Conservation (phyloP, 2,797 vertebrate species). For the Hipposideros larvatus region DNA sequence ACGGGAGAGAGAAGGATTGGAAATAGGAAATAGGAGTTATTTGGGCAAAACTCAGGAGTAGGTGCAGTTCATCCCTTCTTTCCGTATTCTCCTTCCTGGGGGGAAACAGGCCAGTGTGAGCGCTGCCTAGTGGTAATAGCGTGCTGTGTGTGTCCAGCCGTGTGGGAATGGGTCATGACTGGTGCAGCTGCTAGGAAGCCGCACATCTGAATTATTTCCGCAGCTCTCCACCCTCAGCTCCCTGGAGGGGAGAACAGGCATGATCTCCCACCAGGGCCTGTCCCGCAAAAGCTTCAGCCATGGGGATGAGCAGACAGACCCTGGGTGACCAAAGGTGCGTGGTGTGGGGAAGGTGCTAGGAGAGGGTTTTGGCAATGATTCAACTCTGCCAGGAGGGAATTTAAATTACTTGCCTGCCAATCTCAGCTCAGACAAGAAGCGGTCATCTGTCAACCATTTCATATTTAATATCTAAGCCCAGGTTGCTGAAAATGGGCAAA, state of each 20-base stretch:
- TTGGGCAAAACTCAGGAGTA: neutral
- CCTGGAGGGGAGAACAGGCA: neutral
- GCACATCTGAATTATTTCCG: neutral
- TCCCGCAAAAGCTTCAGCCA: neutral
- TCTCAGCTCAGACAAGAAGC: neutral
- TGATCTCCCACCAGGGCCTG: neutral
- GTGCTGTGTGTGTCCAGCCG: fast-evolving
- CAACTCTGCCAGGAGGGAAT: neutral
- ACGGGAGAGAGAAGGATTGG: fast-evolving
- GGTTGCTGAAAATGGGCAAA: neutral
- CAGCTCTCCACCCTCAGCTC: neutral
- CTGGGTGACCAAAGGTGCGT: neutral
- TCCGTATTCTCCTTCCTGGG: neutral
- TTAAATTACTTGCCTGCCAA: neutral
- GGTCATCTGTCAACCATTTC: neutral
- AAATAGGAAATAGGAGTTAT: neutral
- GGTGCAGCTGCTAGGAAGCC: neutral
- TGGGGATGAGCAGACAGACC: neutral
- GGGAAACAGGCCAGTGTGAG: neutral
- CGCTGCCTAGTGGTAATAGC: fast-evolving
- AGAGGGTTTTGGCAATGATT: neutral
- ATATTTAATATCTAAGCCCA: neutral
- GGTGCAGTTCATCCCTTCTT: neutral
- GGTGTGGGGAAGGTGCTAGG: neutral
- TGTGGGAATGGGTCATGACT: no score